Percentiles rank a stretch among this genome's conserved stretches.
These are phyloP conservation scores for Pagrus major DNA, from an alignment of 2,113 vertebrate species.

Conservation along the genomic window DNA sequence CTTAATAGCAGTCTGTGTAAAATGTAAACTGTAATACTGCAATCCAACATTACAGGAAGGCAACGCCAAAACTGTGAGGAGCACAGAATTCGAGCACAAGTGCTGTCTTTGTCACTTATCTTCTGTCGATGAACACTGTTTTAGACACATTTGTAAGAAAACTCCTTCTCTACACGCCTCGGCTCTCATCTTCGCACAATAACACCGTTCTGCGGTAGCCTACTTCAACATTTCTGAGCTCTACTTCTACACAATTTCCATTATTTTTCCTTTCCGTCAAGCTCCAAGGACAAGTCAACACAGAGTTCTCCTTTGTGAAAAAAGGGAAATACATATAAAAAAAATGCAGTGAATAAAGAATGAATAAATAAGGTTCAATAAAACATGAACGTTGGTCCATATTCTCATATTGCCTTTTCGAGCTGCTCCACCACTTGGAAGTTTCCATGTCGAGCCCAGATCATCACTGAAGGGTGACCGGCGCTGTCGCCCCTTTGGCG, in stretches of 20 bases:
- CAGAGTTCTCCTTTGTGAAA: conserved; percentile 56
- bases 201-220: conserved; percentile 32
- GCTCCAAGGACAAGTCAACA: conserved; percentile 46
- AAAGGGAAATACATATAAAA: conserved; percentile 63
- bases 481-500: conserved; percentile 47
- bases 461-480: conserved; percentile 72
- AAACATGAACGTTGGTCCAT: conserved; percentile 77
- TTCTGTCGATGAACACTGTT: not conserved
- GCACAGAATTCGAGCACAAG: conserved; percentile 56
- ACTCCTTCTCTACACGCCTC: not conserved
- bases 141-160: conserved; percentile 47
- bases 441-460: conserved; percentile 71
- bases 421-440: conserved; percentile 58
- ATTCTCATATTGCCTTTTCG: conserved; percentile 73
- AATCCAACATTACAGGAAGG: conserved; percentile 67
- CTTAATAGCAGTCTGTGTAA: conserved; percentile 63
- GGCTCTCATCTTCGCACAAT: conserved; percentile 11
- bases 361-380: conserved; percentile 77
- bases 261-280: conserved; percentile 18
- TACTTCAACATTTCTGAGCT: conserved; percentile 33
- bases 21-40: conserved; percentile 73
- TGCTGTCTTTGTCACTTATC: conserved; percentile 20
- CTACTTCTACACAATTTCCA: conserved; percentile 50
- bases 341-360: conserved; percentile 65
- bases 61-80: conserved; percentile 58